Conservation (phyloP, 2,113 vertebrate genomes). For the Falcunculus frontatus region DNA sequence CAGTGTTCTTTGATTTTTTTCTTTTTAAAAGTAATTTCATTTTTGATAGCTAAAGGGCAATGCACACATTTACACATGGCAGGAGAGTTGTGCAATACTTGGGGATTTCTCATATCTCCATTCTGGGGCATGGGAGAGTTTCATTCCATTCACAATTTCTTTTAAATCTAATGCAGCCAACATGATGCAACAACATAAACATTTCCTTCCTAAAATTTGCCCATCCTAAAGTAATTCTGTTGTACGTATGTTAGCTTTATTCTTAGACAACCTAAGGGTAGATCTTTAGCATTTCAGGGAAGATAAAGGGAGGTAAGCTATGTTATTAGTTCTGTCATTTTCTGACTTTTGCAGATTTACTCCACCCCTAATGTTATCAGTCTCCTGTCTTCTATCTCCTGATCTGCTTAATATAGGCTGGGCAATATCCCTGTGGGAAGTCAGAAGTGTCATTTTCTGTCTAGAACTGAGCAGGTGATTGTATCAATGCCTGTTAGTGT, state of each 20-base stretch:
- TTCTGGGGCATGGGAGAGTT: background rate
- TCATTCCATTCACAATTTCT: background rate
- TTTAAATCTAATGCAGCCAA: background rate
- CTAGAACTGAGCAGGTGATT: background rate
- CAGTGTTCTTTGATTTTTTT: background rate
- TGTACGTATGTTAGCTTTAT: background rate
- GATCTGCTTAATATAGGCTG: background rate
- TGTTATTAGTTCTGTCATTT: background rate
- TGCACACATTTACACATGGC: background rate
- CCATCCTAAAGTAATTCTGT: background rate
- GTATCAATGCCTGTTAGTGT: background rate
- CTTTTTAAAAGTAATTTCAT: background rate
- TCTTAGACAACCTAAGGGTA: background rate
- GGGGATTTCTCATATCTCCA: background rate
- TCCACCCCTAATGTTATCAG: background rate
- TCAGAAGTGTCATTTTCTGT: background rate
- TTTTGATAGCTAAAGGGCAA: background rate
- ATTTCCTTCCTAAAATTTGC: background rate
- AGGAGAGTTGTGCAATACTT: background rate
- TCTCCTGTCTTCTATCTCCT: background rate
- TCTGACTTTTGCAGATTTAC: background rate
- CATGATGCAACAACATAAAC: background rate
- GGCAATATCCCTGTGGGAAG: background rate
- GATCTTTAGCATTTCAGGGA: background rate
- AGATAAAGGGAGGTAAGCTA: background rate